phyloP scores from a whole-genome alignment of 1,140 invertebrate species.

The Drosophila tani region DNA sequence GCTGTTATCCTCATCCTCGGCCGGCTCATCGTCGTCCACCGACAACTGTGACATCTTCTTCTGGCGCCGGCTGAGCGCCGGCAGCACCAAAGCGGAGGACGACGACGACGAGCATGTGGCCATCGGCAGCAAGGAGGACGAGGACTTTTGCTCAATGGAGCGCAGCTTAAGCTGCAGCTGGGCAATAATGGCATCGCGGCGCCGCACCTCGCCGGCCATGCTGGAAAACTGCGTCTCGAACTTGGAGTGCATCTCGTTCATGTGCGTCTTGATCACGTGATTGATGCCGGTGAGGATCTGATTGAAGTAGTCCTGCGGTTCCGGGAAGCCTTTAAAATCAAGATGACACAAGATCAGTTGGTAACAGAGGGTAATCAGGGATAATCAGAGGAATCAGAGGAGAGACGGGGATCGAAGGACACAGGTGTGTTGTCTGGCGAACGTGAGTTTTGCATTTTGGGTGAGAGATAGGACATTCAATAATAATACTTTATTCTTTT shows the following conservation, averaged over 20 bases:
- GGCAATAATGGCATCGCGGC: slow-evolving; percentile 91
- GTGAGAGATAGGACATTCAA: slow-evolving; percentile 29
- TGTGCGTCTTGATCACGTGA: slow-evolving; percentile 90
- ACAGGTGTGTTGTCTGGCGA: slow-evolving; percentile 26
- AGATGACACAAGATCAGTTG: slow-evolving; percentile 11
- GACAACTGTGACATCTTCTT: slow-evolving; percentile 68
- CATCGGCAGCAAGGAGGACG: slow-evolving; percentile 1
- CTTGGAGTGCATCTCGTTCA: slow-evolving; percentile 89
- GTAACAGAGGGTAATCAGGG: neutral
- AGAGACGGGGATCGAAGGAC: neutral
- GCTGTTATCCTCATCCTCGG: slow-evolving; percentile 78
- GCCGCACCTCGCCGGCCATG: slow-evolving; percentile 91
- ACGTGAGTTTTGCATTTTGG: slow-evolving; percentile 39
- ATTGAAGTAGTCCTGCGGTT: slow-evolving; percentile 91
- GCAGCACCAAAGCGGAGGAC: slow-evolving; percentile 15
- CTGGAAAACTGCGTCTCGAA: slow-evolving; percentile 89
- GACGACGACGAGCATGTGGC: slow-evolving; percentile 10
- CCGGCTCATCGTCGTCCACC: slow-evolving; percentile 74
- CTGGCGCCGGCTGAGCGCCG: slow-evolving; percentile 31
- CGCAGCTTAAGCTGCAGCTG: slow-evolving; percentile 88
- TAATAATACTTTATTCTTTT: neutral
- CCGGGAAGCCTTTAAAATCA: slow-evolving; percentile 73
- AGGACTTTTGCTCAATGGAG: slow-evolving; percentile 61
- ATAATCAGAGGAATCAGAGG: neutral
- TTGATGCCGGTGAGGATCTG: slow-evolving; percentile 91